Evolutionary conservation across 2,113 vertebrate genomes (phyloP).

Genomic region (Calidris pugnax): DNA sequence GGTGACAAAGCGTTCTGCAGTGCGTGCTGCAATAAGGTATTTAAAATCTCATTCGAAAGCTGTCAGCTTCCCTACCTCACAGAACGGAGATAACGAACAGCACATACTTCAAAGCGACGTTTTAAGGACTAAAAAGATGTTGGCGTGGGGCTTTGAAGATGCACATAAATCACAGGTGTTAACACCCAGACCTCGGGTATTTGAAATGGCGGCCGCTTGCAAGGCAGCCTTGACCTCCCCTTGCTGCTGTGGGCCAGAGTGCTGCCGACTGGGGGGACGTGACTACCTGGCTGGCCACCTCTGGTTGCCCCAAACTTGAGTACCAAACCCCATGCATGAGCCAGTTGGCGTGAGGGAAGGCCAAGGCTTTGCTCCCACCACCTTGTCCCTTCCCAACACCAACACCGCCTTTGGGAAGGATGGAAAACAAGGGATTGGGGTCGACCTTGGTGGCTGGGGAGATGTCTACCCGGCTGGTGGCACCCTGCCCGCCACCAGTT

Average conservation of each 20-base stretch:
- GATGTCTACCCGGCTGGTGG: background rate
- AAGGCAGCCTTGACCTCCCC: background rate
- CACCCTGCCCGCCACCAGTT: background rate
- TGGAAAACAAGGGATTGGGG: background rate
- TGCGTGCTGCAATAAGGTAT: background rate
- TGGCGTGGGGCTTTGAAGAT: background rate
- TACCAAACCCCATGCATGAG: rapidly evolving
- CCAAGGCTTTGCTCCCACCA: background rate
- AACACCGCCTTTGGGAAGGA: background rate
- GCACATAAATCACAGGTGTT: background rate
- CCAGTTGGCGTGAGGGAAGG: rapidly evolving
- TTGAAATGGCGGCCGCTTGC: background rate
- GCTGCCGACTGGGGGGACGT: rapidly evolving
- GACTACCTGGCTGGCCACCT: background rate
- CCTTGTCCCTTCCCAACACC: rapidly evolving
- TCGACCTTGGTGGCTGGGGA: background rate
- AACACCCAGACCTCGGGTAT: background rate
- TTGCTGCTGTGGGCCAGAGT: background rate
- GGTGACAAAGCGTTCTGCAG: background rate
- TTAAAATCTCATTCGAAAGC: slow-evolving; percentile 7
- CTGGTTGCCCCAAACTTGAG: rapidly evolving
- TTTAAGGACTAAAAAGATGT: background rate
- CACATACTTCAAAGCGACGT: background rate
- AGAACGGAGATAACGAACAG: background rate
- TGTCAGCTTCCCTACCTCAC: background rate